Evolutionary conservation across 2,888 invertebrate species (phyloP), one percentile per base, ranked within the genome.

Genomic region (Thecophora atra): DNA sequence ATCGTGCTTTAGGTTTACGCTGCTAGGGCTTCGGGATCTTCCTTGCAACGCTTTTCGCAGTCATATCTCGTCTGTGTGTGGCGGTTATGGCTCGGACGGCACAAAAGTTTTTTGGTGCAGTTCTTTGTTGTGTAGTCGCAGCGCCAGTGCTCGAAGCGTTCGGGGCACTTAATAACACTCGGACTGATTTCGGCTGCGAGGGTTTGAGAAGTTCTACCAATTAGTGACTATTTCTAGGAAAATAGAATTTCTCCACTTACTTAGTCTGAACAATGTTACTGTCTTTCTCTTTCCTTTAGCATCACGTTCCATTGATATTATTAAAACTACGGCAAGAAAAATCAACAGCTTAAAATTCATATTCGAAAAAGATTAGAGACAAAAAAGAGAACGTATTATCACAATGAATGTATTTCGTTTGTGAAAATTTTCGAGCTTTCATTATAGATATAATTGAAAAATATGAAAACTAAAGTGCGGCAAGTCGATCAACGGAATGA

Each of bases 111-210:
- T n/a, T 66, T 52, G n/a, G 24, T 66, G 19, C 66, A 66, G 3
- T 17, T 11, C 6, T 66, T 28, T 28, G 66, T 52, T 6, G 17
- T 5, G 8, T 28, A 15, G 24, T 47, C 21, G 30, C 28, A 54
- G 15, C 66, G 28, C 66, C 66, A 66, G 37, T 66, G 66, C 24
- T 66, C 52, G 8, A 15, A 47, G 26, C 52, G 52, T 11, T 26
- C 47, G 24, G 47, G 47, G n/a, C 66, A 66, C n/a, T 26, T 26
- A 5, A n/a, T 26, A 11, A 44, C 17, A 11, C 11, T 8, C n/a
- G 64, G 64, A 64, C 13, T n/a, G 17, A 44, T 47, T 7, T 21
- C 15, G 1, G 15, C 64, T 64, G 64, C 5, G 47, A 26, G 13
- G 21, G 6, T 5, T 47, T 15, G 17, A n/a, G 44, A n/a, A 47